A percentile compares a stretch with the other conserved stretches of the same genome.
Evolutionary conservation across 2,888 invertebrate species (phyloP).

Genomic region (Chaetogeoica ovagalla): DNA sequence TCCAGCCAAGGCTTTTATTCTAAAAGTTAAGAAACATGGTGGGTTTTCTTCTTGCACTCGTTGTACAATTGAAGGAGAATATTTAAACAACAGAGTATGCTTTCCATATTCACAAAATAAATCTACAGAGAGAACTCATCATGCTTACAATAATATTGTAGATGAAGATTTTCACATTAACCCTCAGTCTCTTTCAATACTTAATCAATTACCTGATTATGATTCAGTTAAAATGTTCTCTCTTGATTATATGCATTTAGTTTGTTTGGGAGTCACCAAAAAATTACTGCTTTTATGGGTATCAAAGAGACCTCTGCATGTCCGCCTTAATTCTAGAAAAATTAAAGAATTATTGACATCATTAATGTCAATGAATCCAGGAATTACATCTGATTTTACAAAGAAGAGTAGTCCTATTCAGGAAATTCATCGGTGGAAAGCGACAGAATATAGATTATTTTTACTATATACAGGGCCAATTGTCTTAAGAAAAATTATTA

Average conservation of each 20-base stretch:
- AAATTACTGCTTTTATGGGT: slow-evolving; percentile 1
- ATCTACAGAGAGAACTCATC: not conserved
- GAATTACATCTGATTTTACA: slow-evolving; percentile 4
- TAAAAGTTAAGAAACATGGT: not conserved
- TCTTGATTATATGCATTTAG: not conserved
- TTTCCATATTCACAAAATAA: not conserved
- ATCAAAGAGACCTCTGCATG: too few relatives aligned
- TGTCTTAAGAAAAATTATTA: not conserved
- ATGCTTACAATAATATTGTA: not conserved
- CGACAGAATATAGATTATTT: not conserved
- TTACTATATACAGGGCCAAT: not conserved
- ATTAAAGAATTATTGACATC: not conserved
- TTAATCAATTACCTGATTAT: not conserved
- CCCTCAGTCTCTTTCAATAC: not conserved
- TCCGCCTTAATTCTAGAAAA: too few relatives aligned
- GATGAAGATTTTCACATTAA: not conserved
- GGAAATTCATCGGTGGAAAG: not conserved
- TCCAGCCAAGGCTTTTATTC: not conserved
- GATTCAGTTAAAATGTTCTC: not conserved
- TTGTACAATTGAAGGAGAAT: not conserved
- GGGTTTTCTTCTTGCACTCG: not conserved
- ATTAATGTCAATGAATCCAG: not conserved
- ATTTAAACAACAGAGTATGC: not conserved
- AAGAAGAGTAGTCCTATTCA: not conserved
- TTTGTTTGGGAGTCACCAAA: not conserved